phyloP scores from a whole-genome alignment of 2,888 invertebrate species.

The Noctua fimbriata region DNA sequence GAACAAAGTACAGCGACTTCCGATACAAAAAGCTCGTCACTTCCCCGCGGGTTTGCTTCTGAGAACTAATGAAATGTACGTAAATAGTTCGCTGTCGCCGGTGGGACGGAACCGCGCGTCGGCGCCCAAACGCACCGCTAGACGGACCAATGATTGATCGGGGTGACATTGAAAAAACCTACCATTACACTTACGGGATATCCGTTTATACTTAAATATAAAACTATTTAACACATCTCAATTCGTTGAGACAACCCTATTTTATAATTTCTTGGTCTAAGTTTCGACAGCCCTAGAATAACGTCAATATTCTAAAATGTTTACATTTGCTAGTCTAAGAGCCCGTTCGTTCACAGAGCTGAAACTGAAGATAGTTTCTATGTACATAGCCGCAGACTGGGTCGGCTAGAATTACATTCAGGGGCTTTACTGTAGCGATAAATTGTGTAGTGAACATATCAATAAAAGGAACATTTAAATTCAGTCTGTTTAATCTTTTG shows the following conservation, averaged over 20 bases:
- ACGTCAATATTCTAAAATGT: constrained; percentile 45
- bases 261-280: background rate
- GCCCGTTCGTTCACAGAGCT: constrained; percentile 27
- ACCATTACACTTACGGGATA: constrained; percentile 62
- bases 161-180: constrained; percentile 81
- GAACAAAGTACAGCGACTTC: constrained; percentile 81
- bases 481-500: constrained; percentile 22
- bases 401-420: constrained; percentile 28
- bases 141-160: constrained; percentile 84
- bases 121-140: constrained; percentile 74
- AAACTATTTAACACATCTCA: constrained; percentile 15
- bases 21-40: constrained; percentile 87
- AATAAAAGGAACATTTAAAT: constrained; percentile 26
- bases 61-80: constrained; percentile 88
- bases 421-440: constrained; percentile 16
- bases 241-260: background rate
- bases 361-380: constrained; percentile 32
- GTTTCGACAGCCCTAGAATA: constrained; percentile 26
- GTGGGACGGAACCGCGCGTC: constrained; percentile 83
- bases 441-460: constrained; percentile 16
- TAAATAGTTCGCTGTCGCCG: constrained; percentile 80
- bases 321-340: constrained; percentile 29
- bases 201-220: constrained; percentile 65
- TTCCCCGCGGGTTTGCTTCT: constrained; percentile 85
- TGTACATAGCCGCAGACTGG: constrained; percentile 25